phyloP scores from a whole-genome alignment of 35 echinoderm and acorn worm genomes.

The Apostichopus japonicus region DNA sequence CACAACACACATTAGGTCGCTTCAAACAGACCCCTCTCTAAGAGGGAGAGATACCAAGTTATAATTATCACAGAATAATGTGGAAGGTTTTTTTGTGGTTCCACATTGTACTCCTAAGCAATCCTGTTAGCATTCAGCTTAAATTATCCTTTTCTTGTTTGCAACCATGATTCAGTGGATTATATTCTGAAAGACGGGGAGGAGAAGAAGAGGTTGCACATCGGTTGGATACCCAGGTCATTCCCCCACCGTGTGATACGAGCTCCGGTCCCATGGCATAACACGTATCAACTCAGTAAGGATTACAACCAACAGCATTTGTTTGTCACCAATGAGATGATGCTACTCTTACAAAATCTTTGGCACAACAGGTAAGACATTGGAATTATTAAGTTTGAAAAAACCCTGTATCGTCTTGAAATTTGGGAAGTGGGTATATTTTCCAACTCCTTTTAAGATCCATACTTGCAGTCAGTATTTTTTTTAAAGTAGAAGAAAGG shows the following conservation, averaged over 20 bases:
- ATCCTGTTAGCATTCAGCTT: neutral
- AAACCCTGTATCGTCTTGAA: no score
- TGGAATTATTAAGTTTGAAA: no score
- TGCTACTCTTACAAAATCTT: conserved; percentile 91
- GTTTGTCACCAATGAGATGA: conserved; percentile 94
- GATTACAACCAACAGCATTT: conserved; percentile 82
- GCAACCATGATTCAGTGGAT: conserved; percentile 62
- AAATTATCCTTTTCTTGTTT: neutral
- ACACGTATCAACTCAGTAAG: conserved; percentile 72
- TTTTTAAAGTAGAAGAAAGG: no score
- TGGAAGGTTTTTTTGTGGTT: no score
- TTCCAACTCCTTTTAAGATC: no score
- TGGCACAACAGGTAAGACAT: conserved; percentile 78
- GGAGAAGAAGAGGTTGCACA: conserved; percentile 92
- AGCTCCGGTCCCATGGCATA: conserved; percentile 91
- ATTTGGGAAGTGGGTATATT: no score
- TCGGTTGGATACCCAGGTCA: conserved; percentile 85
- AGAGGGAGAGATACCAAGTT: no score
- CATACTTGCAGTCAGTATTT: no score
- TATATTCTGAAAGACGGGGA: conserved; percentile 97
- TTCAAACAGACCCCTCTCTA: no score
- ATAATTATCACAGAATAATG: no score
- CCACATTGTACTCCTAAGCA: neutral
- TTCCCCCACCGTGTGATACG: conserved; percentile 81
- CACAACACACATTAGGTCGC: no score